phyloP scores from a whole-genome alignment of 1,140 invertebrate genomes.

The Lysiphlebus fabarum region DNA sequence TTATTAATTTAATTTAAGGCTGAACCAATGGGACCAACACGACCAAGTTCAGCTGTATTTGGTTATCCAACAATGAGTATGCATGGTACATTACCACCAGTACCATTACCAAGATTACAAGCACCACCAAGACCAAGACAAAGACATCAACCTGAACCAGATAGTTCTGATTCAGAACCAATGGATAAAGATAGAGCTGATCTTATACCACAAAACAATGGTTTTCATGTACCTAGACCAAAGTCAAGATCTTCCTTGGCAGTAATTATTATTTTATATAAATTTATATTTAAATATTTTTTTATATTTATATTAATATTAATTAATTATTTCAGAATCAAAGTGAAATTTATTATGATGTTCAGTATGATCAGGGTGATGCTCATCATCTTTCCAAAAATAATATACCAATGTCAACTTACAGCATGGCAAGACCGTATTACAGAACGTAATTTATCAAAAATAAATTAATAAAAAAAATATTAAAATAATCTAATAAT shows the following conservation, averaged over 20 bases:
- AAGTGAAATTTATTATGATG: conserved; percentile 84
- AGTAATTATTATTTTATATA: conserved; percentile 50
- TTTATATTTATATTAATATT: background rate
- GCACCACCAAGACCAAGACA: conserved; percentile 43
- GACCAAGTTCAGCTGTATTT: conserved; percentile 80
- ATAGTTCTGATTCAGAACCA: conserved; percentile 59
- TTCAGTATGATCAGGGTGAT: conserved; percentile 74
- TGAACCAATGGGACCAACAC: conserved; percentile 65
- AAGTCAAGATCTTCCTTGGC: conserved; percentile 73
- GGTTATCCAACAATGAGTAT: conserved; percentile 67
- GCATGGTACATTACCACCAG: conserved; percentile 65
- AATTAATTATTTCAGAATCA: conserved; percentile 62
- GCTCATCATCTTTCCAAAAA: conserved; percentile 59
- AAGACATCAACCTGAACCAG: conserved; percentile 48
- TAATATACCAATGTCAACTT: conserved; percentile 69
- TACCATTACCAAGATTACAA: conserved; percentile 67
- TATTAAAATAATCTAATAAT: background rate
- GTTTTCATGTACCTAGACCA: conserved; percentile 67
- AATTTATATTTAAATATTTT: background rate
- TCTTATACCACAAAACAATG: conserved; percentile 59
- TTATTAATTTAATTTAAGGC: conserved; percentile 51
- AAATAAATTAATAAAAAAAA: conserved; percentile 5
- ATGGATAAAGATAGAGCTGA: conserved; percentile 71
- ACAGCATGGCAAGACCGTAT: conserved; percentile 55
- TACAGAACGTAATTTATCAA: conserved; percentile 45